phyloP scores from a whole-genome alignment of 2,888 invertebrate species.

The Crematogaster levior region DNA sequence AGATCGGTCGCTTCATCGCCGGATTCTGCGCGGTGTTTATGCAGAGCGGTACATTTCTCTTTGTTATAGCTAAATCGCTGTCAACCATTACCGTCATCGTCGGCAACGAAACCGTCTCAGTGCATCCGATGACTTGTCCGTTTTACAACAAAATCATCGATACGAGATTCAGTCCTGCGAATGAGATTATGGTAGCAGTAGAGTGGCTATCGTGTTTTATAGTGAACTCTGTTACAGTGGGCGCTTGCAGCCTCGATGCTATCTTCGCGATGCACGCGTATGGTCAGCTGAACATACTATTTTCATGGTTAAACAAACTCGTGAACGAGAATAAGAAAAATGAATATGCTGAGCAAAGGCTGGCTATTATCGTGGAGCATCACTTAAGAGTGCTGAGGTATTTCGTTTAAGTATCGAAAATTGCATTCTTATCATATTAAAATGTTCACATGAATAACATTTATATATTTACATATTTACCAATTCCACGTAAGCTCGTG shows the following conservation, averaged over 20 bases:
- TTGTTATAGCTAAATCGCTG: conserved; percentile 60
- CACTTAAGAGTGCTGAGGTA: conserved; percentile 69
- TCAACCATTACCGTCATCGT: conserved; percentile 50
- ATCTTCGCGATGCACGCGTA: conserved; percentile 66
- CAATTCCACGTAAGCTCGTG: conserved; percentile 75
- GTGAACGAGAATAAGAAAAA: background rate
- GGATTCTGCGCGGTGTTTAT: conserved; percentile 63
- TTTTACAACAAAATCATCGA: conserved; percentile 66
- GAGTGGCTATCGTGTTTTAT: conserved; percentile 61
- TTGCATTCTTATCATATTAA: conserved; percentile 66
- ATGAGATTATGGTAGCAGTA: conserved; percentile 64
- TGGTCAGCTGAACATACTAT: conserved; percentile 65
- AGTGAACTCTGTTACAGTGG: conserved; percentile 51
- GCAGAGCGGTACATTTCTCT: conserved; percentile 67
- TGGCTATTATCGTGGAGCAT: conserved; percentile 65
- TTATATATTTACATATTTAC: conserved; percentile 72
- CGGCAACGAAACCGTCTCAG: conserved; percentile 58
- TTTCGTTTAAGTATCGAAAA: conserved; percentile 58
- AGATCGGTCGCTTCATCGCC: conserved; percentile 55
- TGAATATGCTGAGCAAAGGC: conserved; percentile 25
- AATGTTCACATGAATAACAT: conserved; percentile 73
- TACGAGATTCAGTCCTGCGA: conserved; percentile 54
- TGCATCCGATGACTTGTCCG: conserved; percentile 61
- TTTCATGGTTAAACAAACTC: conserved; percentile 41
- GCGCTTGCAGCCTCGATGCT: conserved; percentile 61